Base-by-base conservation (phyloP, 1,140 invertebrate species). In the Belonocnema kinseyi region DNA sequence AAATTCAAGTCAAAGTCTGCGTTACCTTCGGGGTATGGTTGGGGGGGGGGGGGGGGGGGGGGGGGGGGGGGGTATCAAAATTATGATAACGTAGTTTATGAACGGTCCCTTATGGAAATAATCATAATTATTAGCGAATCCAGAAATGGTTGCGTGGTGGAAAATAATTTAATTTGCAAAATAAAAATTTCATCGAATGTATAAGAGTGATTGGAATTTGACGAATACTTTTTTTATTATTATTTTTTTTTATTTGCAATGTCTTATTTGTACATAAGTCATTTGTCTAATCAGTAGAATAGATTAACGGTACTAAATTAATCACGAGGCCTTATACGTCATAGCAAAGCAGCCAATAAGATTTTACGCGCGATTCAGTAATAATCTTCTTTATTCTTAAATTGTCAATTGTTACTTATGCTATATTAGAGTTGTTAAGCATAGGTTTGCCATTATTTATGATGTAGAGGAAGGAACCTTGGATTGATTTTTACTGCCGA, bases 221-320 rank as follows among this genome's bases (percentile, higher is more conserved):
- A 46, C 40, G 40, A 46, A 46, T 46, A 46, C 10, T 46, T 11
- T 46, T 46, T 46, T n/a, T n/a, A n/a, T n/a, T n/a, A n/a, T n/a
- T n/a, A n/a, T n/a, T n/a, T 0, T 8, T 46, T 46, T 46, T 46
- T 66, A 2, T 66, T 66, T 66, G 26, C 61, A 66, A 66, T 66
- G 58, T 66, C 58, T 66, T 66, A 66, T 66, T 66, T 66, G 58
- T 66, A 66, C 58, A 66, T 66, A 66, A 66, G 61, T 66, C 61
- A 66, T 66, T 66, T 66, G 33, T 66, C 2, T 66, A 66, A 66
- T 66, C 26, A 16, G 3, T 61, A 61, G 58, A 21, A 10, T 61
- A 66, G 26, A 12, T 66, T 66, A 66, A 66, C 61, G 26, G 33
- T 66, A 66, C 61, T 46, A 66, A 66, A 66, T 66, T 66, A 33